Conservation (phyloP, 1,140 invertebrate genomes). For the Paraescarpia echinospica region DNA sequence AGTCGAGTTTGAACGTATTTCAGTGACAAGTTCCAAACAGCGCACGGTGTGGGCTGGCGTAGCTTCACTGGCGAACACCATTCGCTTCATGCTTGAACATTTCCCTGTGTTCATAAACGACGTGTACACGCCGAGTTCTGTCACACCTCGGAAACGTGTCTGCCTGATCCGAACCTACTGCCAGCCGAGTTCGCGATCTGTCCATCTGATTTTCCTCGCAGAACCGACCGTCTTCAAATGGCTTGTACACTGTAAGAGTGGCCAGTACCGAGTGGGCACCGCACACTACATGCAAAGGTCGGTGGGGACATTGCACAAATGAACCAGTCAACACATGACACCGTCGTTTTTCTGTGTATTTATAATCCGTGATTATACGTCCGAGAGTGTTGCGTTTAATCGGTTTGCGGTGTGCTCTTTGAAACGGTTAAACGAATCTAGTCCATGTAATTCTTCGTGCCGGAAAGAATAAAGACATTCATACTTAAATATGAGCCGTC, state of each 20-base stretch:
- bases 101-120: background rate
- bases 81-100: background rate
- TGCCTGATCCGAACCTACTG: background rate
- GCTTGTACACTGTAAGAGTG: background rate
- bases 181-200: background rate
- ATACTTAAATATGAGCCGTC: background rate
- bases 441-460: background rate
- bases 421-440: background rate
- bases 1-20: background rate
- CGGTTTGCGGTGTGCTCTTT: too few relatives aligned
- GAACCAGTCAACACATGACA: background rate
- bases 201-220: background rate
- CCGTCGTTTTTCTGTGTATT: background rate
- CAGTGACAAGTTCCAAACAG: background rate
- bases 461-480: background rate
- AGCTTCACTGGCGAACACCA: background rate
- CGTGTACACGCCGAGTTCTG: too few relatives aligned
- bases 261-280: background rate
- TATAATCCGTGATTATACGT: background rate
- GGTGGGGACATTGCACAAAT: background rate
- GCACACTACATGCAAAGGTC: background rate
- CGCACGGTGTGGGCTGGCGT: background rate
- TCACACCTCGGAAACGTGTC: too few relatives aligned
- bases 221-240: background rate
- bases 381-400: background rate